These are phyloP conservation scores for Penaeus japonicus DNA, from an alignment of 1,140 invertebrate species.

Conservation along the genomic window DNA sequence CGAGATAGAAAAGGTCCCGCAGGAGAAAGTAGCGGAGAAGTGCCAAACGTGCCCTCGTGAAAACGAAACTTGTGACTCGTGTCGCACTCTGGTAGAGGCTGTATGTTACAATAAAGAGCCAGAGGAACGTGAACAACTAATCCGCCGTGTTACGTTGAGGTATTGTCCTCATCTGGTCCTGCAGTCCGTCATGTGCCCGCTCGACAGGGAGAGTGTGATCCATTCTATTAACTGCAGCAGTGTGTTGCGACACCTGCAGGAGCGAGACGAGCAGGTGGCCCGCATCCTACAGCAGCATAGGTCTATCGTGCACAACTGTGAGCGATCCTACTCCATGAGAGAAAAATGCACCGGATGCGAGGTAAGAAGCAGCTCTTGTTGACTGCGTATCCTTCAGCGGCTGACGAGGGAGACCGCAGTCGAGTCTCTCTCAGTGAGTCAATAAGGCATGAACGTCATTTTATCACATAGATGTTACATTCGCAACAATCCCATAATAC, in stretches of 20 bases:
- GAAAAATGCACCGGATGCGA: constrained; percentile 39
- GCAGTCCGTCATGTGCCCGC: constrained; percentile 33
- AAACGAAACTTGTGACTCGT: background rate
- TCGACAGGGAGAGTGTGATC: constrained; percentile 9
- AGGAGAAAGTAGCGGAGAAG: background rate
- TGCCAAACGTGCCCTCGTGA: constrained; percentile 32
- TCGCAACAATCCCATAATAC: too few relatives aligned
- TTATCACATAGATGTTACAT: too few relatives aligned
- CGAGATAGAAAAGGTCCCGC: background rate
- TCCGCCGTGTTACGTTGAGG: constrained; percentile 1
- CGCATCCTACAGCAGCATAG: constrained; percentile 31
- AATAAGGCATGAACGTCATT: too few relatives aligned
- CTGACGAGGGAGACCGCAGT: too few relatives aligned
- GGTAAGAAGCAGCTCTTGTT: constrained; percentile 2
- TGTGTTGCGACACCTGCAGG: constrained; percentile 29
- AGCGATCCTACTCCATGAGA: constrained; percentile 30
- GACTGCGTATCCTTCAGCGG: too few relatives aligned
- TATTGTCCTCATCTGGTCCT: constrained; percentile 40
- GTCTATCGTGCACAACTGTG: constrained; percentile 35
- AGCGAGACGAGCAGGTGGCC: constrained; percentile 30
- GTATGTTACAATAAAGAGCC: constrained; percentile 11
- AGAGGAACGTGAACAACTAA: constrained; percentile 1
- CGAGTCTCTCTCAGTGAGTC: too few relatives aligned
- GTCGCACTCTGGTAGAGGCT: constrained; percentile 13
- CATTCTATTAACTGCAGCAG: background rate